Evolutionary conservation across 2,888 invertebrate genomes (phyloP).

Genomic region (Cryptus armator): DNA sequence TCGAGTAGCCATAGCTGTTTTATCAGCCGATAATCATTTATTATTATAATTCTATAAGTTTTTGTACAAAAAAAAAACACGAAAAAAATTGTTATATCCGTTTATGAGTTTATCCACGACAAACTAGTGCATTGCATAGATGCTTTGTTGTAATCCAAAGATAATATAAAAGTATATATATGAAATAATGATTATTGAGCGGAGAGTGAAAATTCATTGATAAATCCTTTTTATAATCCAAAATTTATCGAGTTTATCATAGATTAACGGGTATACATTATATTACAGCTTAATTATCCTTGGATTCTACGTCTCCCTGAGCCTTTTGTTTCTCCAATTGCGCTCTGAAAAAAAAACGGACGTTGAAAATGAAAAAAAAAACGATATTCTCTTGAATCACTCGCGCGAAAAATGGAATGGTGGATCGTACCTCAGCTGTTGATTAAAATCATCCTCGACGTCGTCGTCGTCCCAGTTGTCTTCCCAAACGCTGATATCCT

Average conservation of each 20-base stretch:
- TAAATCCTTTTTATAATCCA: constrained; percentile 53
- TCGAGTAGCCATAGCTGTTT: constrained; percentile 11
- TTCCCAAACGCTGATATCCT: constrained; percentile 99
- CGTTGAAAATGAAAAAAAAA: constrained; percentile 66
- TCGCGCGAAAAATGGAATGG: neutral
- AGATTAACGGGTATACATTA: constrained; percentile 19
- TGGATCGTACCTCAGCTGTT: constrained; percentile 92
- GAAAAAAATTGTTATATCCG: constrained; percentile 53
- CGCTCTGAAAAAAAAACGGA: constrained; percentile 86
- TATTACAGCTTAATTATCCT: constrained; percentile 71
- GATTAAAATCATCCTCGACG: constrained; percentile 98
- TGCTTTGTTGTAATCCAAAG: constrained; percentile 64
- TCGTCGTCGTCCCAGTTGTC: constrained; percentile 99
- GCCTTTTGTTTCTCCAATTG: constrained; percentile 89
- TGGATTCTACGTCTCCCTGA: constrained; percentile 70
- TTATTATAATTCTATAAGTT: constrained; percentile 69
- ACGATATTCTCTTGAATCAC: neutral
- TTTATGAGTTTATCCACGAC: constrained; percentile 60
- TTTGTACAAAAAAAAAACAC: constrained; percentile 69
- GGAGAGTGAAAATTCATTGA: constrained; percentile 25
- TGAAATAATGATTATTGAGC: constrained; percentile 27
- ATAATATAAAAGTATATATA: constrained; percentile 57
- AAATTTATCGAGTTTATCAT: constrained; percentile 38
- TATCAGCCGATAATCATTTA: neutral
- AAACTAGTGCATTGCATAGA: constrained; percentile 59